Evolutionary conservation across 2,888 invertebrate genomes (phyloP).

Genomic region (Drosophila multiciliata): DNA sequence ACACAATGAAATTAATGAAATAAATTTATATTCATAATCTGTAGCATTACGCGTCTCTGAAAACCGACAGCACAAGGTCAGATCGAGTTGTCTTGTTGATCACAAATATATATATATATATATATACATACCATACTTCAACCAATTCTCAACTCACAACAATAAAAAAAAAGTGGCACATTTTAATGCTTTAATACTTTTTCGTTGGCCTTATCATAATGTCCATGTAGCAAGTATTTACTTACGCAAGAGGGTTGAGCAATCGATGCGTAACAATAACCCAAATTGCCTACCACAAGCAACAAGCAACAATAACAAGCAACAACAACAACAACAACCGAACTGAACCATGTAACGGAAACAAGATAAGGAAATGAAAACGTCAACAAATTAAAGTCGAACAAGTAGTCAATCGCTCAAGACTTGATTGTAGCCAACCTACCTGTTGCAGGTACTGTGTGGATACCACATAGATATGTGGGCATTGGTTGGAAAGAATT

Average conservation of each 20-base stretch:
- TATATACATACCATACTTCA: background rate
- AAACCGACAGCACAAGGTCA: background rate
- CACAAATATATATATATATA: background rate
- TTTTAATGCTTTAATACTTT: background rate
- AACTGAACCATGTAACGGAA: conserved; percentile 42
- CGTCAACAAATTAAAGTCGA: conserved; percentile 57
- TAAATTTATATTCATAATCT: background rate
- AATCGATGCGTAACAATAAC: conserved; percentile 68
- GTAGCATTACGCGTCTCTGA: background rate
- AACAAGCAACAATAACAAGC: conserved; percentile 10
- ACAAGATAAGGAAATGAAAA: conserved; percentile 52
- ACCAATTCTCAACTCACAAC: background rate
- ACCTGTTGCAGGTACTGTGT: background rate
- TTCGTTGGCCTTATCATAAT: conserved; percentile 37
- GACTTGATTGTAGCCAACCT: conserved; percentile 31
- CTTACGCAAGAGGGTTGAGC: conserved; percentile 54
- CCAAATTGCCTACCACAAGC: conserved; percentile 48
- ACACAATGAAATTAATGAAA: too few relatives aligned
- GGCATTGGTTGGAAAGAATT: background rate
- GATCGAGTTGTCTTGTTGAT: background rate
- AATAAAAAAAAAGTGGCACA: conserved; percentile 4
- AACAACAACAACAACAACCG: conserved; percentile 22
- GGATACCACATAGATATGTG: background rate
- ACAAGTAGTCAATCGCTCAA: conserved; percentile 45
- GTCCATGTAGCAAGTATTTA: conserved; percentile 28